These are phyloP conservation scores for Oriolus oriolus DNA, from an alignment of 2,113 vertebrate species.

Conservation along the genomic window DNA sequence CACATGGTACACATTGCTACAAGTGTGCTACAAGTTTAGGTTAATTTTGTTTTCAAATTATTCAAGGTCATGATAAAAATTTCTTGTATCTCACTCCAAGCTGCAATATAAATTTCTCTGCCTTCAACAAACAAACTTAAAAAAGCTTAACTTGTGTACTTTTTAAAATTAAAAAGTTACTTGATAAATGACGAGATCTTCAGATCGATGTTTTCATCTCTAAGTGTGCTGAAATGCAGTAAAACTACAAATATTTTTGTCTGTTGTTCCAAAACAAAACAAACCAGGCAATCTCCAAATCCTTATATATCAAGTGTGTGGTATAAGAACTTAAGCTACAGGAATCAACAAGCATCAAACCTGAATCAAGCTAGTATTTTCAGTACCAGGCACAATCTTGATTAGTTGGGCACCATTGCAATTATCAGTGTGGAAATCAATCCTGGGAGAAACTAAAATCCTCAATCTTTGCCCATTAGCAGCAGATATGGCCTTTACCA, in stretches of 20 bases:
- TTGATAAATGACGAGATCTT: slow-evolving; percentile 19
- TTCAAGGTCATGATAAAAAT: background rate
- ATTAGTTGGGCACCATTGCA: background rate
- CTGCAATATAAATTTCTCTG: background rate
- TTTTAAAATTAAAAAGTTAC: slow-evolving; percentile 15
- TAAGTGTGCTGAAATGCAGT: background rate
- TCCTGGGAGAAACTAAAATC: background rate
- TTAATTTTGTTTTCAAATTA: slow-evolving; percentile 23
- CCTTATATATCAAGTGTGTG: background rate
- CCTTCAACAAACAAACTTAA: background rate
- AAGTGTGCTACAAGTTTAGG: background rate
- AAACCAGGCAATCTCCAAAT: background rate
- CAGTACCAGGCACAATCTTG: background rate
- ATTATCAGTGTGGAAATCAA: background rate
- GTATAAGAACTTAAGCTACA: background rate
- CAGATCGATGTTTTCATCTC: background rate
- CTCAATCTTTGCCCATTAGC: background rate
- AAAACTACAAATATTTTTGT: background rate
- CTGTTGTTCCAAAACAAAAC: background rate
- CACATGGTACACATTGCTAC: background rate
- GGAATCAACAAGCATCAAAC: background rate
- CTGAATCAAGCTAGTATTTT: background rate
- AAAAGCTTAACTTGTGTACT: background rate
- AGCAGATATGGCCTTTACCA: background rate
- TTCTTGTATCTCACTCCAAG: background rate